A percentile compares a stretch with the other conserved stretches of the same genome.
phyloP scores from a whole-genome alignment of 2,113 vertebrate species.

The Xiphophorus hellerii region DNA sequence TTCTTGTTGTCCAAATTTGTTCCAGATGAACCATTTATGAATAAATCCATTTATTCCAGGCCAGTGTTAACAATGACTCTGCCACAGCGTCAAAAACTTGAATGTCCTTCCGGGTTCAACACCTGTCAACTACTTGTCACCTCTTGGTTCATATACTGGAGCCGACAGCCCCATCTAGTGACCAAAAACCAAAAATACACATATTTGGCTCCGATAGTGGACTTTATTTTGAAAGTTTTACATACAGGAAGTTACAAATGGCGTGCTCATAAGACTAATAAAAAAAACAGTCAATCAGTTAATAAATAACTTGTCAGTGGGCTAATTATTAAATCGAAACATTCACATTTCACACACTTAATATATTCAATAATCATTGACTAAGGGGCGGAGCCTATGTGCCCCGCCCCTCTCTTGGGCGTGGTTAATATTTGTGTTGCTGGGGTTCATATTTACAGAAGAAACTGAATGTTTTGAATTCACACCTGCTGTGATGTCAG shows the following conservation, averaged over 20 bases:
- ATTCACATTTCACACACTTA: conserved; percentile 54
- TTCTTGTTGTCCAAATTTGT: no score
- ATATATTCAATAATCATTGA: conserved; percentile 22
- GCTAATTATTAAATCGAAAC: conserved; percentile 35
- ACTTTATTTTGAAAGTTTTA: conserved; percentile 63
- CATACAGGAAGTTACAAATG: conserved; percentile 62
- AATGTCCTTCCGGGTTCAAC: no score
- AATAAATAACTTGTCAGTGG: conserved; percentile 36
- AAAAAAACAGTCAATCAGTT: conserved; percentile 24
- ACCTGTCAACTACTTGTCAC: no score
- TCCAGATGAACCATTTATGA: no score
- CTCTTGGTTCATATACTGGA: no score
- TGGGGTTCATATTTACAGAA: background rate
- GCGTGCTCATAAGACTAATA: conserved; percentile 18
- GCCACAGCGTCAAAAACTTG: no score
- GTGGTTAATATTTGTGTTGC: conserved; percentile 3
- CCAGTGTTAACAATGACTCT: no score
- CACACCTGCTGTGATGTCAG: background rate
- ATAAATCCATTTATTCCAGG: no score
- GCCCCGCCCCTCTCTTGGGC: background rate
- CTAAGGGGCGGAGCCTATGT: conserved; percentile 4
- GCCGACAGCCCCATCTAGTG: no score
- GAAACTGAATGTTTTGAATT: background rate
- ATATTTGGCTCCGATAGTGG: no score
- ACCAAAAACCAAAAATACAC: no score